Evolutionary conservation across 2,797 vertebrate species (phyloP), one percentile per base, ranked within the genome.

Genomic region (Thripadectes ignobilis): DNA sequence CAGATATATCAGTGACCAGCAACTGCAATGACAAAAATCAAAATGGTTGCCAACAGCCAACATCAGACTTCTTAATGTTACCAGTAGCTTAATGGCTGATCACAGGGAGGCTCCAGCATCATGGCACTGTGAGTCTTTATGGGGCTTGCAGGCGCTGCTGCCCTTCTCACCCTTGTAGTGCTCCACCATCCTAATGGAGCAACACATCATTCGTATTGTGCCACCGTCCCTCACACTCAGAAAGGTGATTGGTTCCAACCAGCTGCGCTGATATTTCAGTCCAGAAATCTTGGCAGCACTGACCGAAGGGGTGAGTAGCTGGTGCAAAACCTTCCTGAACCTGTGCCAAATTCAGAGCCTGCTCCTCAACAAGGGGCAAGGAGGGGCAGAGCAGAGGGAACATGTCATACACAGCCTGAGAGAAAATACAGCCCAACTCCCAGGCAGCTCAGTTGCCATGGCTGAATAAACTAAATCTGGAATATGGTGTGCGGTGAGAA

Each of bases 401-500:
- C 41, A 76, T 51, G 2, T 90, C 67, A 89, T 46, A 13, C 10
- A 6, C 30, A 91, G 71, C 63, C 67, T 85, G 59, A 6, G 45
- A 95, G 74, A 87, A 94, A 91, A 95, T 14, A 74, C 49, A 85
- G 75, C 39, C 0, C 61, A 59, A 54, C 54, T 80, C 67, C 63
- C 65, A 77, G 72, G 87, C 71, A 93, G 57, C 77, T 89, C 77
- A 57, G 85, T 95, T 96, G 71, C 80, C 68, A 87, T 87, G 88
- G 88, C 61, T 93, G 90, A 90, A 67, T 83, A 89, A 95, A 54
- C 68, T 90, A 92, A 89, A 96, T 83, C 52, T 72, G 88, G 65
- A 62, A 24, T 38, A 32, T 6, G 7, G 57, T 45, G 30, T 66
- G 43, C 72, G 68, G 67, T 87, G 62, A 93, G 84, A 89, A 95